Percentiles rank a stretch among this genome's conserved stretches.
phyloP scores from a whole-genome alignment of 2,888 invertebrate species.

The Nephrotoma appendiculata region DNA sequence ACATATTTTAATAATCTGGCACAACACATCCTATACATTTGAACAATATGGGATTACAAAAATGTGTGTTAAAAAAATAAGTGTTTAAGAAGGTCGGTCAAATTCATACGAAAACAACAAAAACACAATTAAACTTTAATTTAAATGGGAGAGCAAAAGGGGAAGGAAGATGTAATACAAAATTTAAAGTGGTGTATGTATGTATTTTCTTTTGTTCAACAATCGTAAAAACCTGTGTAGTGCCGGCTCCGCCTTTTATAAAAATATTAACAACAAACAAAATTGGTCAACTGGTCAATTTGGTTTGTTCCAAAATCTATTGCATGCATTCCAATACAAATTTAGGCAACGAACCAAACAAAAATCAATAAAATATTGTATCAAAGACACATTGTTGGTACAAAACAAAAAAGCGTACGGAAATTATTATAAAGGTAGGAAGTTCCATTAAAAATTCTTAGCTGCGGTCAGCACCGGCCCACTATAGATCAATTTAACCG shows the following conservation, averaged over 20 bases:
- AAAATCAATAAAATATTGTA: neutral
- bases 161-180: neutral
- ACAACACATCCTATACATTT: neutral
- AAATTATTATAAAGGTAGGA: constrained; percentile 1
- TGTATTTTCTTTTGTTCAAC: neutral
- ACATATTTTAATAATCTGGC: neutral
- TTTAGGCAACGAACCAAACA: neutral
- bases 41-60: neutral
- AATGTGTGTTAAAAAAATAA: neutral
- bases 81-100: neutral
- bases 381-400: neutral
- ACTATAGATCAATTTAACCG: constrained; percentile 30
- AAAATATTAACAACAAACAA: neutral
- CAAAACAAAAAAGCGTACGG: neutral
- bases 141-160: neutral
- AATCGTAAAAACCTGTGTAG: neutral
- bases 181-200: neutral
- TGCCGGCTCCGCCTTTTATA: neutral
- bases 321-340: neutral
- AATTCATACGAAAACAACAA: neutral
- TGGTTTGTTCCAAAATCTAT: neutral
- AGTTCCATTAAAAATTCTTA: constrained; percentile 1
- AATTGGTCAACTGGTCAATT: neutral
- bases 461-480: constrained; percentile 29
- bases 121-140: neutral